Percentiles rank a stretch among this genome's conserved stretches.
Conservation (phyloP, 1,140 invertebrate genomes). For the Phthorimaea operculella region DNA sequence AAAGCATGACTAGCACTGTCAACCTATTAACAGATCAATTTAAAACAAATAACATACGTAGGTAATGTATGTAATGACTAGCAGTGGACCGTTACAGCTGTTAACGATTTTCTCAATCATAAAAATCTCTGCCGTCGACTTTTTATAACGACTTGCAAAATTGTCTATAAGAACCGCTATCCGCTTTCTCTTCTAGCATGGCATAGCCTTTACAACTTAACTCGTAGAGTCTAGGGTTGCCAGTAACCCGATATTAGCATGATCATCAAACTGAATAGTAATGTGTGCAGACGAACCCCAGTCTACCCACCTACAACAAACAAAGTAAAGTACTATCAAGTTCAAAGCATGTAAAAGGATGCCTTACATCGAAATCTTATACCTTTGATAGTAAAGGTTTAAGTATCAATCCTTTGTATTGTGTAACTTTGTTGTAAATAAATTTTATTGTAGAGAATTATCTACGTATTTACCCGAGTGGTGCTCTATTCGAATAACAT, state of each 20-base stretch:
- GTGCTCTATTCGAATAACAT: too few relatives aligned
- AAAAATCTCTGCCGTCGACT: too few relatives aligned
- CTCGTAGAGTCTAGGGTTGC: slow-evolving; percentile 33
- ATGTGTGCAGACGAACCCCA: slow-evolving; percentile 15
- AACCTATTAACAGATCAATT: too few relatives aligned
- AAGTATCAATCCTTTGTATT: neutral
- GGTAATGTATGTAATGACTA: too few relatives aligned
- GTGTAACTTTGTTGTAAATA: too few relatives aligned
- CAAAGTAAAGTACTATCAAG: slow-evolving; percentile 30
- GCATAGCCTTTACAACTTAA: neutral
- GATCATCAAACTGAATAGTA: slow-evolving; percentile 53
- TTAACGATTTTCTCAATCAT: too few relatives aligned
- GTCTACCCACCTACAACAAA: slow-evolving; percentile 3
- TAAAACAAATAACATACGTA: too few relatives aligned
- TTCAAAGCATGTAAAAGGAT: neutral
- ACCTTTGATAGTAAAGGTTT: neutral
- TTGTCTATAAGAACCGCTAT: neutral
- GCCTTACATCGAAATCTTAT: slow-evolving; percentile 11
- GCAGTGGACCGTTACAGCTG: too few relatives aligned
- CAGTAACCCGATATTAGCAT: slow-evolving; percentile 47
- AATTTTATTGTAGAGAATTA: too few relatives aligned
- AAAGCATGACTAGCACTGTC: too few relatives aligned
- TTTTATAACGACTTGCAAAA: too few relatives aligned
- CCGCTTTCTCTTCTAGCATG: neutral
- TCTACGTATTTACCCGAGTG: too few relatives aligned